Percentiles rank a stretch among this genome's conserved stretches.
Evolutionary conservation across 2,888 invertebrate species (phyloP).

Genomic region (Lacanobia wlatinum): DNA sequence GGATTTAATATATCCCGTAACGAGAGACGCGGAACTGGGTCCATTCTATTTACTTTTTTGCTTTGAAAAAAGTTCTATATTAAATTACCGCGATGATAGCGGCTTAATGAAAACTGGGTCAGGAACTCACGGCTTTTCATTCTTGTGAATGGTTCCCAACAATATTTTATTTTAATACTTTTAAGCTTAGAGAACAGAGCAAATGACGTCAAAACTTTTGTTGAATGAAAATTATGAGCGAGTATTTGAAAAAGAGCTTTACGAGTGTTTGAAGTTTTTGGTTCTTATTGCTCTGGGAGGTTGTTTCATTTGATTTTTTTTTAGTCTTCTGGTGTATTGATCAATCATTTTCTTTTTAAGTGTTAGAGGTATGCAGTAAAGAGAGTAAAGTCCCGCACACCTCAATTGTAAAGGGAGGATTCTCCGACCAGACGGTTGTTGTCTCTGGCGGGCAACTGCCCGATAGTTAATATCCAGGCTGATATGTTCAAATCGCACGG

Average conservation of each 20-base stretch:
- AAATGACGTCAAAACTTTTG: constrained; percentile 42
- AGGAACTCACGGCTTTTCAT: constrained; percentile 48
- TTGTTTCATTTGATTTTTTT: neutral
- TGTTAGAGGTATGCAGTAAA: no score
- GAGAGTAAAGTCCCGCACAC: no score
- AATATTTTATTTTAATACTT: constrained; percentile 64
- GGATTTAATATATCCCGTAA: constrained; percentile 43
- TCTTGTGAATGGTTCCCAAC: constrained; percentile 53
- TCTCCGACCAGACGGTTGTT: no score
- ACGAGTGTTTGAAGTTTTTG: constrained; percentile 13
- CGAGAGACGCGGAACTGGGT: constrained; percentile 40
- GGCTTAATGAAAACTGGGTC: constrained; percentile 63
- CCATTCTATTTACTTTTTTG: constrained; percentile 56
- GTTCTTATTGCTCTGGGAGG: neutral
- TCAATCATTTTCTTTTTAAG: neutral
- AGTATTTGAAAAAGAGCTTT: constrained; percentile 32
- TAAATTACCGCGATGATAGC: constrained; percentile 62
- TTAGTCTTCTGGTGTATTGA: neutral
- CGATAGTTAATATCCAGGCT: no score
- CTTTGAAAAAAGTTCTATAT: constrained; percentile 59
- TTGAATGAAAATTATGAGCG: constrained; percentile 46
- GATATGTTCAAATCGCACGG: no score
- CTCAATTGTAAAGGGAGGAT: no score
- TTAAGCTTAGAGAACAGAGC: constrained; percentile 44
- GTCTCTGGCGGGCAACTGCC: no score